A percentile compares a stretch with the other conserved stretches of the same genome.
These are phyloP conservation scores for Notarius quadriscutis DNA, from an alignment of 2,113 vertebrate genomes.

Conservation along the genomic window DNA sequence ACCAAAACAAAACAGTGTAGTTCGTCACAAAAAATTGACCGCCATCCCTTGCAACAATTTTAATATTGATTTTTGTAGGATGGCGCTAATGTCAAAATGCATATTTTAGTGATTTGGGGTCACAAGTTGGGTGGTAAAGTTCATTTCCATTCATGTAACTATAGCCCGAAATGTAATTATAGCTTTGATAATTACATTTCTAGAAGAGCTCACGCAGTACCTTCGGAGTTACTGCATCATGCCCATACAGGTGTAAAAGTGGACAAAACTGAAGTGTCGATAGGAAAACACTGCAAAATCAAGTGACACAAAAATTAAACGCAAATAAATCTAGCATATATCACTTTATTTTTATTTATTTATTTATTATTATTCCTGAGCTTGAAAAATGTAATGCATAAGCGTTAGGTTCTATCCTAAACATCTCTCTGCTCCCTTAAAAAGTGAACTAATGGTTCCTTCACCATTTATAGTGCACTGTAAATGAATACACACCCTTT, in stretches of 20 bases:
- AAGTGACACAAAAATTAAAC: too few species aligned
- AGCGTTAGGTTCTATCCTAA: too few species aligned
- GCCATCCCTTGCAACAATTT: background rate
- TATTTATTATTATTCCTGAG: too few species aligned
- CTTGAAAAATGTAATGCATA: too few species aligned
- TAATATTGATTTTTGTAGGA: background rate
- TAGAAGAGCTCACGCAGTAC: background rate
- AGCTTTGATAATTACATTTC: background rate
- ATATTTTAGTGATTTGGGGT: background rate
- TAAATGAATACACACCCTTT: too few species aligned
- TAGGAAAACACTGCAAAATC: background rate
- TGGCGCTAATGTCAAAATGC: background rate
- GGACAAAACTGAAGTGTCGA: background rate
- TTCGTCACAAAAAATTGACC: background rate
- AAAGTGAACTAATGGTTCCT: too few species aligned
- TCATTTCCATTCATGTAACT: background rate
- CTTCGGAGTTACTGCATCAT: background rate
- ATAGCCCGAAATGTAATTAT: background rate
- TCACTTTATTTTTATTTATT: too few species aligned
- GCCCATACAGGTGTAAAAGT: background rate
- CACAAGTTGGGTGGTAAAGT: background rate
- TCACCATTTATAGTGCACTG: too few species aligned
- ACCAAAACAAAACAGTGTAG: background rate
- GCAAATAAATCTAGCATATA: too few species aligned
- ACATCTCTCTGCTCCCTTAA: too few species aligned